phyloP scores from a whole-genome alignment of 2,797 vertebrate species.

The Neosalanx taihuensis region DNA sequence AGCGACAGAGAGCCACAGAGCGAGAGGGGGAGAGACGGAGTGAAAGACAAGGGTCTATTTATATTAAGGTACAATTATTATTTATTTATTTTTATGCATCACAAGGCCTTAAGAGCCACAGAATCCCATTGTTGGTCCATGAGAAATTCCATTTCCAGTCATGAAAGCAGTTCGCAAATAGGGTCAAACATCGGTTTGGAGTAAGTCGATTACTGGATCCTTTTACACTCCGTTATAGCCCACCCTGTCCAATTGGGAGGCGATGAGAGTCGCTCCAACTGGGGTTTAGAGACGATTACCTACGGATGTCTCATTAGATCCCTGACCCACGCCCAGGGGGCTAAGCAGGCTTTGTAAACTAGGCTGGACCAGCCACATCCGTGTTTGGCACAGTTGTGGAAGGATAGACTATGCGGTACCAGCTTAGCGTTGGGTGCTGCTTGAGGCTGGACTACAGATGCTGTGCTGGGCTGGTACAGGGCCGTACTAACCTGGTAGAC shows the following conservation, averaged over 20 bases:
- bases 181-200: background rate
- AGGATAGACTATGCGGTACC: too few relatives aligned
- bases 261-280: background rate
- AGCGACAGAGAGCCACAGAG: too few relatives aligned
- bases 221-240: constrained; percentile 1
- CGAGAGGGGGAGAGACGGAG: too few relatives aligned
- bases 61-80: background rate
- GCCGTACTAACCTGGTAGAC: constrained; percentile 87
- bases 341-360: constrained; percentile 16
- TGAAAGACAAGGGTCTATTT: too few relatives aligned
- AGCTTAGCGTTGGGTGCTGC: background rate
- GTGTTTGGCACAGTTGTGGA: background rate
- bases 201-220: constrained; percentile 18
- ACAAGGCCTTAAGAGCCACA: too few relatives aligned
- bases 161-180: background rate
- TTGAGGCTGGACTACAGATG: too few relatives aligned
- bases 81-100: background rate
- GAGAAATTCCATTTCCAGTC: background rate
- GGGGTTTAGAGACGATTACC: constrained; percentile 35
- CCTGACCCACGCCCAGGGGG: background rate
- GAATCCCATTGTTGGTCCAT: background rate
- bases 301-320: constrained; percentile 19
- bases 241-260: background rate
- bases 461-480: background rate
- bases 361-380: constrained; percentile 4